A percentile compares a stretch with the other conserved stretches of the same genome.
Conservation (phyloP, 2,797 vertebrate species). For the Rhinella marina region DNA sequence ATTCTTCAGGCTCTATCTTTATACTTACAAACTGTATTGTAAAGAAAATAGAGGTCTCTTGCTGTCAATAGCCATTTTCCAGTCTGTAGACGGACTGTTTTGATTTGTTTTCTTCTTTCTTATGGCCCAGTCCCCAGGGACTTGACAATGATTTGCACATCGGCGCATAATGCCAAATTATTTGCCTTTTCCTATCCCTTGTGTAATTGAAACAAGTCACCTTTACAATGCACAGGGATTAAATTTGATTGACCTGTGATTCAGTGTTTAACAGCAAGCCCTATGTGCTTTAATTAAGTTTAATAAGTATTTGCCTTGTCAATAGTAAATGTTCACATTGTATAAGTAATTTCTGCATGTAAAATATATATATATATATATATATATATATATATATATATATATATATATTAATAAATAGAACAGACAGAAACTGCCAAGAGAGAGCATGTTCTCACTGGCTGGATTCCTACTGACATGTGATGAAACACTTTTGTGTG, state of each 20-base stretch:
- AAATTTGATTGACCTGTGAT: background rate
- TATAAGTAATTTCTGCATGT: background rate
- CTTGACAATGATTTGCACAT: background rate
- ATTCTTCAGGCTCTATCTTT: background rate
- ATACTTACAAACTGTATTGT: background rate
- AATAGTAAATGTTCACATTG: background rate
- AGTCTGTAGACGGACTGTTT: background rate
- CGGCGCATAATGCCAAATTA: background rate
- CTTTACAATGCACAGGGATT: background rate
- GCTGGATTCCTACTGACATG: background rate
- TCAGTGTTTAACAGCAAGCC: background rate
- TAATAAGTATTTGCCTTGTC: background rate
- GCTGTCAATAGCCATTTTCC: conserved; percentile 10
- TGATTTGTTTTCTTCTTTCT: conserved; percentile 11
- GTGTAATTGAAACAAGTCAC: conserved; percentile 11
- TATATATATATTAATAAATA: background rate
- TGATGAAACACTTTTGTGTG: background rate
- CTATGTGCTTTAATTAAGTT: background rate
- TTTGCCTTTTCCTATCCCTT: background rate
- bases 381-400: no score
- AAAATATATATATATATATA: background rate
- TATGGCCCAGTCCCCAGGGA: background rate
- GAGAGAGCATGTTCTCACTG: background rate
- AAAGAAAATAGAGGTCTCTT: background rate
- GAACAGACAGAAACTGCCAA: background rate